Percentiles rank a stretch among this genome's conserved stretches.
Evolutionary conservation across 2,797 vertebrate genomes (phyloP).

Genomic region (Gambusia yucatana): DNA sequence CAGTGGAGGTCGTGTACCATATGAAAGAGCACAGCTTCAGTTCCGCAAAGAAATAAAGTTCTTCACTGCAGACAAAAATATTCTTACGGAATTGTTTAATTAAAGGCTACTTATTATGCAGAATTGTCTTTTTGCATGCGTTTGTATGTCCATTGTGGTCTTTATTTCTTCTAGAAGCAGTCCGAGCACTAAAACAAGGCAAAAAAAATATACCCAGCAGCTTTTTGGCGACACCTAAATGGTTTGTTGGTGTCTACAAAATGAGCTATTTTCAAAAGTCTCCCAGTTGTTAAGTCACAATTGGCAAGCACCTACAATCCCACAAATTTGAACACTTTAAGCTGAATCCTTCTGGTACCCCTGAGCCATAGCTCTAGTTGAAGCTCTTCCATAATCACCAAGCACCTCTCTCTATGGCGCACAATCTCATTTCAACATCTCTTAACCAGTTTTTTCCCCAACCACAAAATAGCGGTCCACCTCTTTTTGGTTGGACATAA

Average conservation of each 20-base stretch:
- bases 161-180: too few relatives aligned
- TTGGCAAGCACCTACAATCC: too few relatives aligned
- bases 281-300: too few relatives aligned
- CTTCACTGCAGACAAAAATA: not conserved
- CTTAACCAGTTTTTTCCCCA: not conserved
- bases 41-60: not conserved
- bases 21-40: slow-evolving; percentile 1
- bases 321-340: not conserved
- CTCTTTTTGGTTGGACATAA: not conserved
- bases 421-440: not conserved
- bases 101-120: not conserved
- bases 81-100: not conserved
- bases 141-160: too few relatives aligned
- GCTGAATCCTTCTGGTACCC: not conserved
- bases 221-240: too few relatives aligned
- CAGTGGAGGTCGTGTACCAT: slow-evolving; percentile 16
- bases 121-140: too few relatives aligned
- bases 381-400: not conserved
- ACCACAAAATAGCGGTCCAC: not conserved
- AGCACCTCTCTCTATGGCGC: not conserved
- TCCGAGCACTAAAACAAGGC: too few relatives aligned
- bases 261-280: too few relatives aligned
- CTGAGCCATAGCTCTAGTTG: not conserved
- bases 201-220: too few relatives aligned
- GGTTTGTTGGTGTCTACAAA: too few relatives aligned